Evolutionary conservation across 2,888 invertebrate species (phyloP).

Genomic region (Linyphia triangularis): DNA sequence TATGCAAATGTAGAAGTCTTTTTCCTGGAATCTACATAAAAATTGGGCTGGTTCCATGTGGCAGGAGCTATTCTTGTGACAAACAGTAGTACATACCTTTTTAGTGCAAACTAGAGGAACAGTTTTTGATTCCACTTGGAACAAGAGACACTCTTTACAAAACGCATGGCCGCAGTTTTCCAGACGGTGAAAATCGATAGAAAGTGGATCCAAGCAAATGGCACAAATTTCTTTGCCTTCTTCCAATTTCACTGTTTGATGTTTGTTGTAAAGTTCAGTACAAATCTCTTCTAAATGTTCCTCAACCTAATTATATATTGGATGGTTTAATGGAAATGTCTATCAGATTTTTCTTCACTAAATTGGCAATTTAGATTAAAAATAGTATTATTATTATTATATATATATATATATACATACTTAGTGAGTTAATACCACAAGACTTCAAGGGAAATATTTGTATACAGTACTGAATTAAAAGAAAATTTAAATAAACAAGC

Average conservation of each 20-base stretch:
- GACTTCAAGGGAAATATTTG: too few species aligned
- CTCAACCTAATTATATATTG: constrained; percentile 51
- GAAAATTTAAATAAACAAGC: too few species aligned
- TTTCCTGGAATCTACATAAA: too few species aligned
- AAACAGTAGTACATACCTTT: constrained; percentile 24
- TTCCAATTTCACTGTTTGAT: neutral
- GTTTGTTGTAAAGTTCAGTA: constrained; percentile 6
- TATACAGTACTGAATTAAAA: too few species aligned
- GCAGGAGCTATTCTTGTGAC: too few species aligned
- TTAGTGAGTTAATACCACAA: too few species aligned
- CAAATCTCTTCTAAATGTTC: constrained; percentile 53
- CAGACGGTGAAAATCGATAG: constrained; percentile 40
- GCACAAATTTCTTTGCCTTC: constrained; percentile 35
- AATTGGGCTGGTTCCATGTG: too few species aligned
- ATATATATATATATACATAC: too few species aligned
- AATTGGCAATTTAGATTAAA: too few species aligned
- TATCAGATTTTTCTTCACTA: too few species aligned
- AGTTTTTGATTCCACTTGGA: constrained; percentile 53
- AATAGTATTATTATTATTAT: too few species aligned
- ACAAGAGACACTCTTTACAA: constrained; percentile 57
- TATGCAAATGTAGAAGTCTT: too few species aligned
- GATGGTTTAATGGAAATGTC: neutral
- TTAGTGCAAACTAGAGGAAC: constrained; percentile 55
- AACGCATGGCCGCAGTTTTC: constrained; percentile 71
- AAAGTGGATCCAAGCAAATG: constrained; percentile 55